Evolutionary conservation across 64 coral and sea anemone species (phyloP).

Genomic region (Anthopleura sola): DNA sequence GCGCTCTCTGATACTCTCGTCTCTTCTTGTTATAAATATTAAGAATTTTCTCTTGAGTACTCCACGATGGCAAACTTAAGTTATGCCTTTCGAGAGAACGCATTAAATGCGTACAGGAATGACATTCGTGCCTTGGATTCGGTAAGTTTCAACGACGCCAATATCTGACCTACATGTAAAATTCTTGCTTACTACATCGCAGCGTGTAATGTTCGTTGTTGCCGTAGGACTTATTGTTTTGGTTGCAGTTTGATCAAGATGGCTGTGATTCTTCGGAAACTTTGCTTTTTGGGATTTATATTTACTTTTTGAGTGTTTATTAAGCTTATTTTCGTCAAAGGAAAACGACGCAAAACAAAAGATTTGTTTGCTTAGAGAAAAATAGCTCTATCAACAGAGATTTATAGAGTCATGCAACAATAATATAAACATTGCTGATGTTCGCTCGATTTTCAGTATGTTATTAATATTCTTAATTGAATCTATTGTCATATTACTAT

Average conservation of each 20-base stretch:
- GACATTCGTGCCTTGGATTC: background rate
- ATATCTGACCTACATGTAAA: background rate
- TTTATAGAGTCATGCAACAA: background rate
- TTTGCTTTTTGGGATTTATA: background rate
- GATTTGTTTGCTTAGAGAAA: background rate
- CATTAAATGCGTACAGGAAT: background rate
- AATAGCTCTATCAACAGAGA: background rate
- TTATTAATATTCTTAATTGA: too few species aligned
- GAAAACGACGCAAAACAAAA: background rate
- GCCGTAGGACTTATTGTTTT: too few species aligned
- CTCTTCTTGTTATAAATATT: background rate
- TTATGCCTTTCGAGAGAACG: constrained; percentile 5
- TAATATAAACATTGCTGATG: too few species aligned
- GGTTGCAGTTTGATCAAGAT: too few species aligned
- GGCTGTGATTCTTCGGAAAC: too few species aligned
- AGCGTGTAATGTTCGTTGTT: too few species aligned
- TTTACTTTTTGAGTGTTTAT: background rate
- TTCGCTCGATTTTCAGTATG: too few species aligned
- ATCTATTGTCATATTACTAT: too few species aligned
- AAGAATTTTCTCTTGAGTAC: background rate
- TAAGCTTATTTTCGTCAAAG: background rate
- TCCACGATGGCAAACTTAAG: constrained; percentile 6
- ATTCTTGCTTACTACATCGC: background rate
- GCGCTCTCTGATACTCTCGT: background rate
- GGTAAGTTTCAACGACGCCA: background rate